Evolutionary conservation across 2,797 vertebrate species (phyloP), one percentile per base, ranked within the genome.

Genomic region (Myotis myotis): DNA sequence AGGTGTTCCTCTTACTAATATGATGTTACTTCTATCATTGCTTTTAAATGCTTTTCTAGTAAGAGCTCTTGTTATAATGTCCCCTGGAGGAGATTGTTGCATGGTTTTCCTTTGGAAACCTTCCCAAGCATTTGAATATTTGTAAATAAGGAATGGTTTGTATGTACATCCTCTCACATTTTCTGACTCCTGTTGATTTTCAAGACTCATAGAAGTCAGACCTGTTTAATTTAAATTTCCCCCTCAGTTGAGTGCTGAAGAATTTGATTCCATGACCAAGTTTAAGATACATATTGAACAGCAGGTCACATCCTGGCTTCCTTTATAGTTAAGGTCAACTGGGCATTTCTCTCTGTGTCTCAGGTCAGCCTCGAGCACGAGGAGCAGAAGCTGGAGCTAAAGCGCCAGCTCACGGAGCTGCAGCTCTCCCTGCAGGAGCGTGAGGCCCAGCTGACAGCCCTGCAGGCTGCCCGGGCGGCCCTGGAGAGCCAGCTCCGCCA

Each of bases 381-480:
- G 96, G 99, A 99, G 20, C 99, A 99, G 95, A 99, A 99, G 94
- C 97, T 99, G 97, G 99, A 99, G 97, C 98, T 99, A 47, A 99
- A 99, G 97, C 98, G 99, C 87, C 99, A 99, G 97, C 98, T 99
- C 97, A 99, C 99, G 0, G 99, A 99, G 97, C 94, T 99, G 97
- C 99, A 99, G 97, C 98, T 99, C 80, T 99, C 99, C 0, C 98
- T 99, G 87, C 99, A 99, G 97, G 99, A 99, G 98, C 98, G 99
- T 0, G 99, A 99, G 96, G 99, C 99, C 72, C 99, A 99, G 98
- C 99, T 99, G 80, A 99, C 99, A 1, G 99, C 99, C 93, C 98
- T 99, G 94, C 99, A 99, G 98, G 99, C 99, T 6, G 99, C 99
- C 5, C 98, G 99, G 6, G 98, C 99, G 0, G 99, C 99, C 78